Evolutionary conservation across 2,888 invertebrate genomes (phyloP).

Genomic region (Sabatieria punctata): DNA sequence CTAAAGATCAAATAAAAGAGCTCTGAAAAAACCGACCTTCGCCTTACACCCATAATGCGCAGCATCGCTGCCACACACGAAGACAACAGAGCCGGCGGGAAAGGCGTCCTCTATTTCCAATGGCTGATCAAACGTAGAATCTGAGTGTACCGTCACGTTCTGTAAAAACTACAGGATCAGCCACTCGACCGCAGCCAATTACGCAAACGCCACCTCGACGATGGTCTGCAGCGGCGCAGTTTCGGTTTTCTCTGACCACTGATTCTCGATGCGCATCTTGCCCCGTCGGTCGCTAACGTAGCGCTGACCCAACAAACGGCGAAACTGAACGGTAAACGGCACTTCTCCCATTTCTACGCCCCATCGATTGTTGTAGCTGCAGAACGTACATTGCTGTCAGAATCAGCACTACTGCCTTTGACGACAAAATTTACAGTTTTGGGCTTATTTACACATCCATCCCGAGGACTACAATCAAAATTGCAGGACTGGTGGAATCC

Average conservation of each 20-base stretch:
- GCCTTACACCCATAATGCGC: slow-evolving; percentile 65
- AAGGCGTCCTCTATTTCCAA: slow-evolving; percentile 46
- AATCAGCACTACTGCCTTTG: too few relatives aligned
- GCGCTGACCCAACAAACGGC: background rate
- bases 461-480: too few relatives aligned
- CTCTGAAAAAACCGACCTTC: slow-evolving; percentile 47
- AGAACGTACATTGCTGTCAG: slow-evolving; percentile 4
- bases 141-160: slow-evolving; percentile 26
- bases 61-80: slow-evolving; percentile 58
- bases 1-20: too few relatives aligned
- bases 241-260: background rate
- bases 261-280: slow-evolving; percentile 4
- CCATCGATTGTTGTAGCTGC: slow-evolving; percentile 3
- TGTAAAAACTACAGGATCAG: background rate
- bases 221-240: slow-evolving; percentile 1
- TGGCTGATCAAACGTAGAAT: background rate
- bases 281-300: too few relatives aligned
- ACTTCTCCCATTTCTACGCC: slow-evolving; percentile 6
- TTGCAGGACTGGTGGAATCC: too few relatives aligned
- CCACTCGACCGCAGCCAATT: slow-evolving; percentile 2
- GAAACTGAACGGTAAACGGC: slow-evolving; percentile 5
- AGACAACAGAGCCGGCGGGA: slow-evolving; percentile 49
- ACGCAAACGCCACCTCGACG: background rate
- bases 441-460: too few relatives aligned
- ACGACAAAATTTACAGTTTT: too few relatives aligned